Evolutionary conservation across 2,888 invertebrate species (phyloP).

Genomic region (Eristalinus sepulchralis): DNA sequence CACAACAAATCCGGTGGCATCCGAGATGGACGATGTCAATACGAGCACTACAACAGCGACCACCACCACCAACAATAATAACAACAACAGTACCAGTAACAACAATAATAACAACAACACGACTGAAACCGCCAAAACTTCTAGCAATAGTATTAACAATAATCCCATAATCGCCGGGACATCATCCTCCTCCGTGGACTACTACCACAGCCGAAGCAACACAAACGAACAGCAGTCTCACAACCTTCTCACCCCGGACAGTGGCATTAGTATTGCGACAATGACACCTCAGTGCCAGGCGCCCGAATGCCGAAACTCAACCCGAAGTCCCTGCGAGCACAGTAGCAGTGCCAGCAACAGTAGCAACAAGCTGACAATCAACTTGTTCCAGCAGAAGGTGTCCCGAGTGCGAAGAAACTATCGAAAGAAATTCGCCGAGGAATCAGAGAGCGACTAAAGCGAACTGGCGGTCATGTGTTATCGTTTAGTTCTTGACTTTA

Average conservation of each 20-base stretch:
- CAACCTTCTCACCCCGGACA: slow-evolving; percentile 75
- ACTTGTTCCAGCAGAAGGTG: slow-evolving; percentile 81
- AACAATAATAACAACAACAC: slow-evolving; percentile 41
- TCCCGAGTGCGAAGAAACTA: slow-evolving; percentile 85
- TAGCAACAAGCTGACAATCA: slow-evolving; percentile 72
- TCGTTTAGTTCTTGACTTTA: not conserved
- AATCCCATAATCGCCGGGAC: slow-evolving; percentile 48
- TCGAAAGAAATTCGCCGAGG: slow-evolving; percentile 83
- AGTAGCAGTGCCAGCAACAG: slow-evolving; percentile 55
- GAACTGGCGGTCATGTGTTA: not conserved
- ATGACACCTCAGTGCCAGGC: slow-evolving; percentile 68
- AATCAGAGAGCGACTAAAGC: slow-evolving; percentile 84
- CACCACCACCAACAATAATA: slow-evolving; percentile 69
- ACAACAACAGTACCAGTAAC: slow-evolving; percentile 28
- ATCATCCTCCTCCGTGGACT: slow-evolving; percentile 52
- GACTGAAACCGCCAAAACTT: slow-evolving; percentile 56
- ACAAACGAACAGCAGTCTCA: slow-evolving; percentile 50
- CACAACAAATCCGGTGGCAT: slow-evolving; percentile 58
- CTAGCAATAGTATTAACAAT: slow-evolving; percentile 63
- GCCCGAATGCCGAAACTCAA: slow-evolving; percentile 55
- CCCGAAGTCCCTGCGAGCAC: slow-evolving; percentile 52
- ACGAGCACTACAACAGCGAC: slow-evolving; percentile 24
- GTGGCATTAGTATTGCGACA: slow-evolving; percentile 75
- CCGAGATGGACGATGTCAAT: slow-evolving; percentile 53
- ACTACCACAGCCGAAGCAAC: slow-evolving; percentile 57